These are phyloP conservation scores for Falcunculus frontatus DNA, from an alignment of 2,113 vertebrate genomes.

Conservation along the genomic window DNA sequence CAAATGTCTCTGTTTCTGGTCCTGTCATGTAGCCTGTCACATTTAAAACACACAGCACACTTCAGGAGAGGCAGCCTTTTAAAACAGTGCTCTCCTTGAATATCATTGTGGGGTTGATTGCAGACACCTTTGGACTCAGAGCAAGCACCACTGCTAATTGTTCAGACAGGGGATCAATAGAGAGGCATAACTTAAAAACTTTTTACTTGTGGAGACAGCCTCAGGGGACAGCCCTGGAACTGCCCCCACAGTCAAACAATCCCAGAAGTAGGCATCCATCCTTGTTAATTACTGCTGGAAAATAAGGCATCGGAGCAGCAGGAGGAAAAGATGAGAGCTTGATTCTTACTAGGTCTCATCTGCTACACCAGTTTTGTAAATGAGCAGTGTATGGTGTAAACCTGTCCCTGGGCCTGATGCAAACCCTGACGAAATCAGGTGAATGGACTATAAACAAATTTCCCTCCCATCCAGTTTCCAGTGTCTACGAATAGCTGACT, in stretches of 20 bases:
- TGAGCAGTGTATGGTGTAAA: not conserved
- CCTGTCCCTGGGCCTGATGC: not conserved
- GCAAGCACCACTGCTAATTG: not conserved
- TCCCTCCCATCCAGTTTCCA: not conserved
- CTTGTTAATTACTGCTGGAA: not conserved
- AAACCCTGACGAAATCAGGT: not conserved
- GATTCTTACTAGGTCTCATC: not conserved
- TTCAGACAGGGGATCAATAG: not conserved
- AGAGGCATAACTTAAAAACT: not conserved
- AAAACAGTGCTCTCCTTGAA: not conserved
- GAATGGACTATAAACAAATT: not conserved
- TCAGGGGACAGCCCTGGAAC: not conserved
- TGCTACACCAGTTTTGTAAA: not conserved
- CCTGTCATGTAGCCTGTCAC: not conserved
- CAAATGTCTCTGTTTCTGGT: not conserved
- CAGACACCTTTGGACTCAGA: not conserved
- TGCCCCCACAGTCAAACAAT: not conserved
- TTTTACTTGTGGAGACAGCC: not conserved
- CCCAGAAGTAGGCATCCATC: not conserved
- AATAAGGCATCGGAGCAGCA: not conserved
- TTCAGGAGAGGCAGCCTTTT: not conserved
- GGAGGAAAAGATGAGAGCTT: not conserved
- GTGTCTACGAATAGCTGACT: not conserved
- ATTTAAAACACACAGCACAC: not conserved
- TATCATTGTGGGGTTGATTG: not conserved